phyloP scores from a whole-genome alignment of 2,888 invertebrate species.

The Dynastes grantii region DNA sequence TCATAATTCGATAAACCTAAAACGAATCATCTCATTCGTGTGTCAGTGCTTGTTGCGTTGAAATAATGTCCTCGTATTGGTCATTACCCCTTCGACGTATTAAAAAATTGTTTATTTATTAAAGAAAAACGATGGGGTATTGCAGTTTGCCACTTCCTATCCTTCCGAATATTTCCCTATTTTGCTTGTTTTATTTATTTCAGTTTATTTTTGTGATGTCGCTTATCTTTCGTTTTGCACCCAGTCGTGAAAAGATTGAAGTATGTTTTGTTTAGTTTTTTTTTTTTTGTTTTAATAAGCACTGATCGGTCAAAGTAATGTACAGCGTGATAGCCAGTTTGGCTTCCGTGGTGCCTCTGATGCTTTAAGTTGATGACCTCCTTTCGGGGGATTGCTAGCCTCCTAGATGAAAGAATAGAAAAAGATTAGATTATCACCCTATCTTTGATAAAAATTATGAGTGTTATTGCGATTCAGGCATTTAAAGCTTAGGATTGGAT shows the following conservation, averaged over 20 bases:
- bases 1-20: slow-evolving; percentile 24
- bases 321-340: slow-evolving; percentile 90
- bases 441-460: background rate
- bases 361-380: slow-evolving; percentile 85
- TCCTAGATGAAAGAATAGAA: slow-evolving; percentile 74
- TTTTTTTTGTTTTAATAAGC: slow-evolving; percentile 50
- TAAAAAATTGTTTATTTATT: too few species aligned
- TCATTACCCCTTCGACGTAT: too few species aligned
- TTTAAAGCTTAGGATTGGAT: background rate
- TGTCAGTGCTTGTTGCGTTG: slow-evolving; percentile 41
- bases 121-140: too few species aligned
- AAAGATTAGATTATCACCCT: slow-evolving; percentile 20
- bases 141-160: background rate
- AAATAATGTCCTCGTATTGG: slow-evolving; percentile 8
- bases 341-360: slow-evolving; percentile 87
- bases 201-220: slow-evolving; percentile 21
- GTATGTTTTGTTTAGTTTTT: slow-evolving; percentile 1
- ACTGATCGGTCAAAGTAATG: slow-evolving; percentile 85
- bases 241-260: slow-evolving; percentile 44
- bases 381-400: slow-evolving; percentile 91
- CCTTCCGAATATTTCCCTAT: background rate
- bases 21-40: background rate
- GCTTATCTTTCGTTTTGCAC: slow-evolving; percentile 41
- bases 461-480: background rate
- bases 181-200: slow-evolving; percentile 13